Evolutionary conservation across 2,113 vertebrate species (phyloP), one percentile per base, ranked within the genome.

Genomic region (Rhabdornis inornatus): DNA sequence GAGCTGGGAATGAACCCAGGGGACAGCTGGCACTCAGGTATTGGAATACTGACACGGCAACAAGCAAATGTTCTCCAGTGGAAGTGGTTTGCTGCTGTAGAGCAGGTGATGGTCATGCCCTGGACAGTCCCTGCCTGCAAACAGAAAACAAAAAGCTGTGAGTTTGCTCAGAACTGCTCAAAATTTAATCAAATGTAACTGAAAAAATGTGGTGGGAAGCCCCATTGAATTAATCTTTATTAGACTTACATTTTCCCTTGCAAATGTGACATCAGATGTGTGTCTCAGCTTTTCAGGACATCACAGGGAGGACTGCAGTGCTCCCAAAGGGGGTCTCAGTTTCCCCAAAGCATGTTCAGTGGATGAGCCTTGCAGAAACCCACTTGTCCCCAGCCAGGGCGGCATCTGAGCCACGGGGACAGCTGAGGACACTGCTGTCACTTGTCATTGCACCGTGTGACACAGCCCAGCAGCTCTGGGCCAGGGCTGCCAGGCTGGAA

Each of bases 361-460:
- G 49, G 52, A 17, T 1, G 2, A 87, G 50, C 31, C 35, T 31
- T 63, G 2, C 10, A 27, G 78, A 50, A 37, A 57, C 16, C 33
- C 39, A 33, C 52, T 2, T 83, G n/a, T 31, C 17, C 35, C 1
- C 2, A 49, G 81, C 31, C 60, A 74, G 13, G 28, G 65, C 33
- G 74, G 50, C 64, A 65, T 40, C n/a, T 69, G 63, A 91, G 40
- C 45, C 57, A 2, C 1, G 0, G 27, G 39, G 33, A 27, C 53
- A 15, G 61, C 35, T 55, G 63, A 44, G 82, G 60, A 60, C 11
- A 0, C 35, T 13, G 57, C 55, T 66, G 60, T 40, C 69, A 5
- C 15, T 23, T 49, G 70, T 39, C 3, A 0, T 40, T 78, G 13
- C 28, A 8, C 30, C 1, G 0, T 2, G 13, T 25, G 24, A 27